A percentile compares a stretch with the other conserved stretches of the same genome.
These are phyloP conservation scores for Acrossocheilus wenchowensis DNA, from an alignment of 2,797 vertebrate species.

Conservation along the genomic window DNA sequence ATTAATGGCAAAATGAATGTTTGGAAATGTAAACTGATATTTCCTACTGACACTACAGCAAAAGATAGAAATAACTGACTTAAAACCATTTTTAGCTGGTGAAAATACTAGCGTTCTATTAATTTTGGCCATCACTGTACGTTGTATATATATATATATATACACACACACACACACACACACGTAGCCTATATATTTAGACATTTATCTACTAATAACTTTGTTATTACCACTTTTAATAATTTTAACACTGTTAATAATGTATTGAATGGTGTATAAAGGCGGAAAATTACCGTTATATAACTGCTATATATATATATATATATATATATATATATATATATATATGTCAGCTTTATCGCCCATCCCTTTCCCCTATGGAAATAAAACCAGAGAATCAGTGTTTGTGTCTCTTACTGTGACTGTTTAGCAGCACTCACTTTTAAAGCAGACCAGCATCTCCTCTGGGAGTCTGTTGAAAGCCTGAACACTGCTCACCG, in stretches of 20 bases:
- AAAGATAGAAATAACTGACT: no score
- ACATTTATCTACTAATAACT: no score
- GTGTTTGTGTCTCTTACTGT: constrained; percentile 25
- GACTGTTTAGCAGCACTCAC: constrained; percentile 32
- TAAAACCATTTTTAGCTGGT: no score
- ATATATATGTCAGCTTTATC: neutral
- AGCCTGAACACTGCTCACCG: constrained; percentile 48
- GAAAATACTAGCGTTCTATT: no score
- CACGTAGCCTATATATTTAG: neutral
- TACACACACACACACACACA: no score
- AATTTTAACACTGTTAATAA: neutral
- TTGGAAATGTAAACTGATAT: no score
- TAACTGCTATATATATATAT: neutral
- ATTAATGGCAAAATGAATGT: no score
- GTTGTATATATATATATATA: no score
- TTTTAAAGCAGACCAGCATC: constrained; percentile 44
- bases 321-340: neutral
- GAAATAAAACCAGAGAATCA: neutral
- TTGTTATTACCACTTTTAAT: no score
- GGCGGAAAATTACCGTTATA: neutral
- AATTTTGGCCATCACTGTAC: no score
- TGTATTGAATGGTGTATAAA: neutral
- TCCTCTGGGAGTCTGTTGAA: constrained; percentile 50
- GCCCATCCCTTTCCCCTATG: neutral
- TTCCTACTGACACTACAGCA: no score